Percentiles rank a stretch among this genome's conserved stretches.
Conservation (phyloP, 2,797 vertebrate genomes). For the Scarus forsteni region DNA sequence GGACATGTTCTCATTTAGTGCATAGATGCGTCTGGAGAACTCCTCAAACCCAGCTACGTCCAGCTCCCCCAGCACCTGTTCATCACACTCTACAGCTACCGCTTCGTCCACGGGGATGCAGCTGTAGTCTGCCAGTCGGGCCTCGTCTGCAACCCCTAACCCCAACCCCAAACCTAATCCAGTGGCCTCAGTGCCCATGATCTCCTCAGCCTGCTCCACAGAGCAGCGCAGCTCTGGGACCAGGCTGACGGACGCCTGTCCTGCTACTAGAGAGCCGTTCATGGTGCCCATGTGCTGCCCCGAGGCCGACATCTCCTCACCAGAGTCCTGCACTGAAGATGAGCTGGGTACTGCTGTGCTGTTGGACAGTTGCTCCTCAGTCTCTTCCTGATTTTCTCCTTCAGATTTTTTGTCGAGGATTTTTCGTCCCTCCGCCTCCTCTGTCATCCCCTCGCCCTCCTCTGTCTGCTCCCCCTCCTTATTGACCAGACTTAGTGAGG, state of each 20-base stretch:
- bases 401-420: constrained; percentile 22
- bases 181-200: constrained; percentile 94
- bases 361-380: constrained; percentile 34
- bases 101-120: constrained; percentile 96
- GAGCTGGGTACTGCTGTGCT: constrained; percentile 26
- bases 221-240: constrained; percentile 85
- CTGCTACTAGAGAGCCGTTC: constrained; percentile 80
- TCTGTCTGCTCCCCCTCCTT: constrained; percentile 37
- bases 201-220: constrained; percentile 96
- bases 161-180: constrained; percentile 75
- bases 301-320: constrained; percentile 53
- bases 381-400: constrained; percentile 34
- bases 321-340: constrained; percentile 49
- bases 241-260: constrained; percentile 50
- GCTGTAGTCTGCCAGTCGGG: constrained; percentile 88
- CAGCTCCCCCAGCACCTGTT: constrained; percentile 95
- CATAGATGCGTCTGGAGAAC: constrained; percentile 97
- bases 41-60: constrained; percentile 91
- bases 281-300: constrained; percentile 78
- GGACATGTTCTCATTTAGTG: constrained; percentile 94
- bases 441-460: constrained; percentile 8
- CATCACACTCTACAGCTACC: constrained; percentile 96
- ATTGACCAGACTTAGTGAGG: constrained; percentile 70
- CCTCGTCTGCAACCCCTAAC: constrained; percentile 77
- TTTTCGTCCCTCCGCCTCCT: constrained; percentile 25